phyloP scores from a whole-genome alignment of 2,888 invertebrate genomes.

The Arrhopalites spinosus region DNA sequence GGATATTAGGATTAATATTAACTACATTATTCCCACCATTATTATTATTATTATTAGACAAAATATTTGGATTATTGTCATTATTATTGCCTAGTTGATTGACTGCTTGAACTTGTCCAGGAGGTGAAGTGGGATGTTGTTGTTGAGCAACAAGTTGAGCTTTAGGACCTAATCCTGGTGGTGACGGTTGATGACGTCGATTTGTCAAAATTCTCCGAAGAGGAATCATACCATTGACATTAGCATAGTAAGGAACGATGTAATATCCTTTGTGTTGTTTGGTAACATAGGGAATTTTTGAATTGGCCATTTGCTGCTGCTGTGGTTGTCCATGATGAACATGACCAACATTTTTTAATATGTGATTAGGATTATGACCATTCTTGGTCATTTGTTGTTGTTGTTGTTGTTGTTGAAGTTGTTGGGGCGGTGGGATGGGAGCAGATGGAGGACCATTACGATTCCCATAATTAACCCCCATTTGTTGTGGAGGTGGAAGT shows the following conservation, averaged over 20 bases:
- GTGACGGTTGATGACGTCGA: background rate
- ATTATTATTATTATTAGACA: no score
- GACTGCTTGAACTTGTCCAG: no score
- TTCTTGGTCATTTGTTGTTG: background rate
- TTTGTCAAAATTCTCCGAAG: background rate
- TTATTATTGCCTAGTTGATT: no score
- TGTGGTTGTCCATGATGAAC: background rate
- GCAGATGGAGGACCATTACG: background rate
- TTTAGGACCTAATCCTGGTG: background rate
- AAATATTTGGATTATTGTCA: no score
- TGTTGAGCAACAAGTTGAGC: background rate
- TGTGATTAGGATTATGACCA: background rate
- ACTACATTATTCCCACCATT: no score
- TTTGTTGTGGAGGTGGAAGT: constrained; percentile 1
- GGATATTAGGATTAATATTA: no score
- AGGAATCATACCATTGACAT: background rate
- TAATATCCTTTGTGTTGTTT: constrained; percentile 29
- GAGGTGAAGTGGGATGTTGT: background rate
- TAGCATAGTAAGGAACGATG: constrained; percentile 21
- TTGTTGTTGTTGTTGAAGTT: constrained; percentile 21
- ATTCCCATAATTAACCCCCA: background rate
- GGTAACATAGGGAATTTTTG: background rate
- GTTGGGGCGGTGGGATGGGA: constrained; percentile 12
- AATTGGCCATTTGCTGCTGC: background rate
- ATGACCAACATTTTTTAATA: background rate